Conservation (phyloP, 2,113 vertebrate species). For the Coptodon bakossiorum region DNA sequence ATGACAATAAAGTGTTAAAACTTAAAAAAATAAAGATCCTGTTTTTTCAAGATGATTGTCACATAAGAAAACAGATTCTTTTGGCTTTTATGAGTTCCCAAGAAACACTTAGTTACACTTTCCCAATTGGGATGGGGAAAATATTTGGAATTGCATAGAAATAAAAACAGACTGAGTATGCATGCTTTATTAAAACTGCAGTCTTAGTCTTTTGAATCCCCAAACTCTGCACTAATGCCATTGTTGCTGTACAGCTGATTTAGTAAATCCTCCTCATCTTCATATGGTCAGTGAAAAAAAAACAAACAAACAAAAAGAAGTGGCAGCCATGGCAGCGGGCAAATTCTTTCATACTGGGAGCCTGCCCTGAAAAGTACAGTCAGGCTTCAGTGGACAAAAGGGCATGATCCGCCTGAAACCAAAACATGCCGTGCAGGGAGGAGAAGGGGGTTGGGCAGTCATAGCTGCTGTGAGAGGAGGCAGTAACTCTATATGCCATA, state of each 20-base stretch:
- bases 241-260: neutral
- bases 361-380: constrained; percentile 44
- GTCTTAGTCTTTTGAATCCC: neutral
- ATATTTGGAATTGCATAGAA: neutral
- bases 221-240: neutral
- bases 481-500: constrained; percentile 30
- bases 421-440: constrained; percentile 33
- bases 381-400: constrained; percentile 50
- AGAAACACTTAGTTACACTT: neutral
- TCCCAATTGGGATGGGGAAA: neutral
- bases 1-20: neutral
- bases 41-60: neutral
- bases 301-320: neutral
- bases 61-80: neutral
- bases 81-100: neutral
- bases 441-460: constrained; percentile 31
- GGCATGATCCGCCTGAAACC: constrained; percentile 43
- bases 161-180: neutral
- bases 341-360: constrained; percentile 26
- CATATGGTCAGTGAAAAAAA: neutral
- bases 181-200: neutral
- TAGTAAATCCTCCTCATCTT: neutral
- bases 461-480: neutral
- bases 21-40: neutral
- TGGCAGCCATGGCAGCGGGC: constrained; percentile 3